A percentile compares a stretch with the other conserved stretches of the same genome.
These are phyloP conservation scores for Mamestra brassicae DNA, from an alignment of 2,888 invertebrate species.

Conservation along the genomic window DNA sequence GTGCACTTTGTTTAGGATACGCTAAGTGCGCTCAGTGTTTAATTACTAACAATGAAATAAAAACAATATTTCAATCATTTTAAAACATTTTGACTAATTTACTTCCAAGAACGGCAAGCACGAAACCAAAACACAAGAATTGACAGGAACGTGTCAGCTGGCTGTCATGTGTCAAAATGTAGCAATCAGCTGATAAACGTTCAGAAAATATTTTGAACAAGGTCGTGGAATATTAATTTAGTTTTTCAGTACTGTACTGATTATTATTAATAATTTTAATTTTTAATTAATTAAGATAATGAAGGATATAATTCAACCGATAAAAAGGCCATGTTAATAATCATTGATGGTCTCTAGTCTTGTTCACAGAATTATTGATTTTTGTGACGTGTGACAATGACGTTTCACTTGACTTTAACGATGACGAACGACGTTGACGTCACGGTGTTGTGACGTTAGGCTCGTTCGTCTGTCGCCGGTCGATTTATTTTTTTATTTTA, in stretches of 20 bases:
- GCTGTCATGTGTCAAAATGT: constrained; percentile 14
- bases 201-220: constrained; percentile 1
- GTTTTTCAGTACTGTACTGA: neutral
- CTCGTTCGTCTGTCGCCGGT: neutral
- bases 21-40: neutral
- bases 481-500: neutral
- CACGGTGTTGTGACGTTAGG: constrained; percentile 11
- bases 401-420: neutral
- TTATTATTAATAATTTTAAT: neutral
- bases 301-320: neutral
- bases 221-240: too few species aligned
- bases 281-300: neutral
- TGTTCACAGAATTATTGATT: too few species aligned
- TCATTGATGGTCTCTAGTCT: too few species aligned
- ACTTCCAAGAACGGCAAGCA: constrained; percentile 10
- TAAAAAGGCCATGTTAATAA: neutral
- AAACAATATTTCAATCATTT: neutral
- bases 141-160: constrained; percentile 25
- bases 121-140: constrained; percentile 36
- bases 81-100: constrained; percentile 6
- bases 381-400: neutral
- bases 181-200: constrained; percentile 38
- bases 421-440: constrained; percentile 11
- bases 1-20: neutral
- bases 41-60: neutral